phyloP scores from a whole-genome alignment of 2,888 invertebrate species.

The Diplazon laetatorius region DNA sequence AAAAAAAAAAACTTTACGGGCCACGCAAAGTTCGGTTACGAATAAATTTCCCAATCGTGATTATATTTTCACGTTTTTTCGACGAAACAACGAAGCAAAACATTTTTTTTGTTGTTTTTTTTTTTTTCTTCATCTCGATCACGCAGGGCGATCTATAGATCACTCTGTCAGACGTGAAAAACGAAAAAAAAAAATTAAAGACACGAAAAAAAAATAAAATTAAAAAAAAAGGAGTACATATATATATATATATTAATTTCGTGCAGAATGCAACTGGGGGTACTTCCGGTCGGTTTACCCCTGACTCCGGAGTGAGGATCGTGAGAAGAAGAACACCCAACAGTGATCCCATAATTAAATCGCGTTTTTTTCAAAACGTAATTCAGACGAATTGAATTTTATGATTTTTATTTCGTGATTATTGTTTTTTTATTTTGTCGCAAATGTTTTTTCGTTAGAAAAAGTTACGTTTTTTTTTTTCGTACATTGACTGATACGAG shows the following conservation, averaged over 20 bases:
- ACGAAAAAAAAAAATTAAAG: too few relatives aligned
- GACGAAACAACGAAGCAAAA: neutral
- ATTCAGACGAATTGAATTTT: neutral
- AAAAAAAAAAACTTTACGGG: too few relatives aligned
- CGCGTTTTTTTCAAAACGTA: too few relatives aligned
- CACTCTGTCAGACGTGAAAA: too few relatives aligned
- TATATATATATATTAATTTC: too few relatives aligned
- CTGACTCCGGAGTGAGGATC: conserved; percentile 3
- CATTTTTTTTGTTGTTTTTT: too few relatives aligned
- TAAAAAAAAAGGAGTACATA: neutral
- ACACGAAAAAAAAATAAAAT: too few relatives aligned
- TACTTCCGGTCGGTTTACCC: conserved; percentile 30
- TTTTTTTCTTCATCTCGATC: too few relatives aligned
- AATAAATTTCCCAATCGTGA: neutral
- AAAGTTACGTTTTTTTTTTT: conserved; percentile 12
- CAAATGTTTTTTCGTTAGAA: neutral
- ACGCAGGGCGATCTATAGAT: too few relatives aligned
- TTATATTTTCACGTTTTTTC: neutral
- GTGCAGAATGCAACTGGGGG: conserved; percentile 31
- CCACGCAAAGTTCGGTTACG: too few relatives aligned
- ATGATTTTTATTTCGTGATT: neutral
- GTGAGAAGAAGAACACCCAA: conserved; percentile 9
- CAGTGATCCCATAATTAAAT: conserved; percentile 14
- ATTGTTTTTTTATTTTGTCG: neutral
- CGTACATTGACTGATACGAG: conserved; percentile 5